A percentile compares a stretch with the other conserved stretches of the same genome.
Evolutionary conservation across 2,888 invertebrate species (phyloP).

Genomic region (Catonia carolina): DNA sequence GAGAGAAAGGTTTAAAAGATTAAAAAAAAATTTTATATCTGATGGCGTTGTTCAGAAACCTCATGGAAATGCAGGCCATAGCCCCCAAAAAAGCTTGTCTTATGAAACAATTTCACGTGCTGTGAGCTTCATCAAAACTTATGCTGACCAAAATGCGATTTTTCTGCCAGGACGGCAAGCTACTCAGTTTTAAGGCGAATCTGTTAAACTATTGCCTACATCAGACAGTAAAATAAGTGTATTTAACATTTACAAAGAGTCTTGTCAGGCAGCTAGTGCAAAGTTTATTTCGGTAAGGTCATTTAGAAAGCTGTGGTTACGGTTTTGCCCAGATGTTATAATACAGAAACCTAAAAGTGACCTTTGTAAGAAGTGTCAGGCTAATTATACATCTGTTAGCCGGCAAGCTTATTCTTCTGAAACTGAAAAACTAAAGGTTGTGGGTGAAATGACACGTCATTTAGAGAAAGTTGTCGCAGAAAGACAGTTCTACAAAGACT

Average conservation of each 20-base stretch:
- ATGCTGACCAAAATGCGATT: not conserved
- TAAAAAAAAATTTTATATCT: not conserved
- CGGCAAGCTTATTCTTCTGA: no score
- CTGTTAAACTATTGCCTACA: not conserved
- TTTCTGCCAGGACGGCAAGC: not conserved
- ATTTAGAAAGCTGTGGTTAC: not conserved
- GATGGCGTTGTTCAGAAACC: not conserved
- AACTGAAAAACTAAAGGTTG: not conserved
- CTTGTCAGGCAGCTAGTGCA: not conserved
- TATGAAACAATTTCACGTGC: not conserved
- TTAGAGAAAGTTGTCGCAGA: not conserved
- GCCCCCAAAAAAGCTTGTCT: not conserved
- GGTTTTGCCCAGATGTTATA: not conserved
- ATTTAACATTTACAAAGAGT: not conserved
- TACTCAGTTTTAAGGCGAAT: not conserved
- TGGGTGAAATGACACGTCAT: not conserved
- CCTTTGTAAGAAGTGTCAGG: no score
- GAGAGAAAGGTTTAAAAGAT: constrained; percentile 1
- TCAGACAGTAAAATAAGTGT: not conserved
- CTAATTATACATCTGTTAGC: no score
- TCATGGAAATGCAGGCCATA: constrained; percentile 2
- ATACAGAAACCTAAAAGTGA: constrained; percentile 1
- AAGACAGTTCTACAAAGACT: not conserved
- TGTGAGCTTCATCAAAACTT: not conserved
- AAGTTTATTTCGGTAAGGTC: not conserved